A percentile compares a stretch with the other conserved stretches of the same genome.
These are phyloP conservation scores for Guaruba guarouba DNA, from an alignment of 2,113 vertebrate genomes.

Conservation along the genomic window DNA sequence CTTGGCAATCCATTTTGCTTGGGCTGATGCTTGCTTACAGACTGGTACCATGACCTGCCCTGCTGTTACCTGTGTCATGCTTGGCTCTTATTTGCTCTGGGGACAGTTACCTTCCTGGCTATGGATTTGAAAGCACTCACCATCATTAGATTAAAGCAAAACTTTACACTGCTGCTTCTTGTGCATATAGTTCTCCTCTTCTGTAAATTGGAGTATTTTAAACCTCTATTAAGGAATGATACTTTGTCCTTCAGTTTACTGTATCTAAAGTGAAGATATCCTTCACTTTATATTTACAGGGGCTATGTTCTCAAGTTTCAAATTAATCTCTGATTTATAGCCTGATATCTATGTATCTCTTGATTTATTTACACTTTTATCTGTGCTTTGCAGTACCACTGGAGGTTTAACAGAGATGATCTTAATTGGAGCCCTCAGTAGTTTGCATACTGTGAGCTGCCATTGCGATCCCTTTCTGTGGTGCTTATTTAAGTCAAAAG, in stretches of 20 bases:
- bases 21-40: background rate
- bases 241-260: constrained; percentile 29
- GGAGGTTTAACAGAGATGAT: constrained; percentile 28
- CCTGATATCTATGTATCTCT: background rate
- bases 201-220: constrained; percentile 32
- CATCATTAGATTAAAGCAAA: background rate
- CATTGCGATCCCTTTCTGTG: background rate
- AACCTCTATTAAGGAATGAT: constrained; percentile 13
- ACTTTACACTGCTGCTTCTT: background rate
- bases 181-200: background rate
- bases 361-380: constrained; percentile 19
- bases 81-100: background rate
- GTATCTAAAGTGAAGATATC: background rate
- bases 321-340: constrained; percentile 32
- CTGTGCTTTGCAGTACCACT: constrained; percentile 27
- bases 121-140: background rate
- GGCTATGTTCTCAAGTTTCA: background rate
- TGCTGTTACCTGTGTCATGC: background rate
- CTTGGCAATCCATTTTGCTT: background rate
- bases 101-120: background rate
- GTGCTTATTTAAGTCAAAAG: constrained; percentile 16
- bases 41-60: background rate
- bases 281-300: background rate
- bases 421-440: constrained; percentile 12
- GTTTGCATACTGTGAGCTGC: constrained; percentile 41